These are phyloP conservation scores for Phocoena sinus DNA, from an alignment of 2,113 vertebrate genomes.

Conservation along the genomic window DNA sequence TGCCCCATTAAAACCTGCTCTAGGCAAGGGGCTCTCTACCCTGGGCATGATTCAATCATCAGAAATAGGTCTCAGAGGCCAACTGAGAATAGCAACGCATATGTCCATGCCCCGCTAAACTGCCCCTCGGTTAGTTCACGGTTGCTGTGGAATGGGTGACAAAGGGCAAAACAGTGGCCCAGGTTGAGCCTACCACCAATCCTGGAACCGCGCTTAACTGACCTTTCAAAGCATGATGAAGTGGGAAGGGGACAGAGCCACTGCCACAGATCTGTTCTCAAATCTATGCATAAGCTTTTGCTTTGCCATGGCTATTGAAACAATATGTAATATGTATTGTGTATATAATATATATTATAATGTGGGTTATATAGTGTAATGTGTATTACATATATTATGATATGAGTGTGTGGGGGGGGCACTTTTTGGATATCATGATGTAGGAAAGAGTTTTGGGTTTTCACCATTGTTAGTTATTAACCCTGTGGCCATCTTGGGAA, in stretches of 20 bases:
- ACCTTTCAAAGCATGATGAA: not conserved
- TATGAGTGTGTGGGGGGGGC: fast-evolving
- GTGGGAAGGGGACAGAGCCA: not conserved
- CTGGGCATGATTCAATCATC: not conserved
- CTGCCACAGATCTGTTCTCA: not conserved
- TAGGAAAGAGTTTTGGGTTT: not conserved
- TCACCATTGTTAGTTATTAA: not conserved
- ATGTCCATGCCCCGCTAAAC: not conserved
- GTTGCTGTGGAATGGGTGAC: not conserved
- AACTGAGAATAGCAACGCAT: not conserved
- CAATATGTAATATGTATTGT: too few species aligned
- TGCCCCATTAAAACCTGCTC: not conserved
- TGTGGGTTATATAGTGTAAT: not conserved
- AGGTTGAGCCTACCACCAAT: not conserved
- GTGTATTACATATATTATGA: not conserved
- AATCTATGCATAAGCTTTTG: not conserved
- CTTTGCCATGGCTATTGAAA: not conserved
- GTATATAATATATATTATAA: not conserved
- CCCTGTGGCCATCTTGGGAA: not conserved
- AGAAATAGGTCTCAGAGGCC: not conserved
- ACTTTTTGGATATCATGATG: not conserved
- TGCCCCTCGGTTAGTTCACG: not conserved
- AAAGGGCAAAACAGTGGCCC: not conserved
- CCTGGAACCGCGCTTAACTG: not conserved
- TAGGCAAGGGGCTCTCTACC: not conserved